These are phyloP conservation scores for Nemurella pictetii DNA, from an alignment of 2,888 invertebrate species.

Conservation along the genomic window DNA sequence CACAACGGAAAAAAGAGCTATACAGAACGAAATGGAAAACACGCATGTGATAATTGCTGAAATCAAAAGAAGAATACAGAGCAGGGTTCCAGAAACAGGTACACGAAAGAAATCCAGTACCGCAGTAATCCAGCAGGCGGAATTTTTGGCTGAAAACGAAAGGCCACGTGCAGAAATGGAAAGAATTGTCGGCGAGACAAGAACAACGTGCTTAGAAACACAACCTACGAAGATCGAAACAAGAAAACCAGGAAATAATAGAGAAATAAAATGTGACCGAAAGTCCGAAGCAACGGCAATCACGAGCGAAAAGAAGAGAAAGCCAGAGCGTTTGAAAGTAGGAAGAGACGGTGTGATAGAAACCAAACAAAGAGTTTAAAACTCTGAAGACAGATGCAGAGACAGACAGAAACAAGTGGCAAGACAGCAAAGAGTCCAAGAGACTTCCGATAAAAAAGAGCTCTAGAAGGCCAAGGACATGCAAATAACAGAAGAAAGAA, in stretches of 20 bases:
- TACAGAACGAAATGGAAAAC: no score
- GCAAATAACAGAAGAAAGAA: conserved; percentile 1
- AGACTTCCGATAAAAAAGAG: neutral
- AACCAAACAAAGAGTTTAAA: conserved; percentile 2
- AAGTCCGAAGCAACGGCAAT: neutral
- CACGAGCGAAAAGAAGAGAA: neutral
- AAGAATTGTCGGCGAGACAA: no score
- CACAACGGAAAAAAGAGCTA: neutral
- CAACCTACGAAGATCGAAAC: neutral
- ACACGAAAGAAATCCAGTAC: no score
- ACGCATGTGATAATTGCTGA: no score
- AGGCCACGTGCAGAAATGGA: no score
- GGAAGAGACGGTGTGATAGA: neutral
- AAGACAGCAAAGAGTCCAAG: neutral
- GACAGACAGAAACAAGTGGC: conserved; percentile 8
- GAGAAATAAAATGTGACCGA: neutral
- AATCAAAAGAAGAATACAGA: no score
- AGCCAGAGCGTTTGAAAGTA: neutral
- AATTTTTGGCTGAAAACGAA: no score
- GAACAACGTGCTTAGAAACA: no score
- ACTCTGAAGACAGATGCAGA: neutral
- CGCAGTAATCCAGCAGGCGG: no score
- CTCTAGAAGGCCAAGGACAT: neutral
- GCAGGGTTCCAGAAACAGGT: no score
- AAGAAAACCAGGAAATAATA: neutral